Evolutionary conservation across 2,888 invertebrate genomes (phyloP).

Genomic region (Empis stercorea): DNA sequence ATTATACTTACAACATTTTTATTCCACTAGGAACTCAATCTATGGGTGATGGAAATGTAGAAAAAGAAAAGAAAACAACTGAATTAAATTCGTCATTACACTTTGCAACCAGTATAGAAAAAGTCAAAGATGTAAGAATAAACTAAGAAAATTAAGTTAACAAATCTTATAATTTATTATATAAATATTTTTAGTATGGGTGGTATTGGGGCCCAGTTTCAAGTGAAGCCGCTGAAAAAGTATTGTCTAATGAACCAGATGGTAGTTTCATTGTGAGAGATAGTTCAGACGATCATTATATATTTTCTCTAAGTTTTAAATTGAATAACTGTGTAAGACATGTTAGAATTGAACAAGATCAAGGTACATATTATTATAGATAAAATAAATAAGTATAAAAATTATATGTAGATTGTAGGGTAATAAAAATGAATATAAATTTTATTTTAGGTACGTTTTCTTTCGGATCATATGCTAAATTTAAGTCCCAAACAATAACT

Average conservation of each 20-base stretch:
- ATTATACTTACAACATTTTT: too few species aligned
- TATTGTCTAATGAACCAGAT: constrained; percentile 81
- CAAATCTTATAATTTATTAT: not conserved
- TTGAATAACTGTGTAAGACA: constrained; percentile 79
- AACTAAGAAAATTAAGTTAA: not conserved
- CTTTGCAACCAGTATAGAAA: constrained; percentile 83
- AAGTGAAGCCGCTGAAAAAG: constrained; percentile 82
- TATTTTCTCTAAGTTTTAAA: constrained; percentile 87
- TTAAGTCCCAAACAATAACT: constrained; percentile 86
- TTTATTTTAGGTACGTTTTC: constrained; percentile 73
- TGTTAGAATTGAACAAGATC: constrained; percentile 88
- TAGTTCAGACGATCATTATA: constrained; percentile 89
- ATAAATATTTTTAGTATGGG: constrained; percentile 57
- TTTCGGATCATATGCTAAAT: constrained; percentile 87
- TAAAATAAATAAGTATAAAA: too few species aligned
- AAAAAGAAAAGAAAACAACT: constrained; percentile 22
- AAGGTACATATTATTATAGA: constrained; percentile 49
- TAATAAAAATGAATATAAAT: too few species aligned
- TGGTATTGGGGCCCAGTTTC: constrained; percentile 96
- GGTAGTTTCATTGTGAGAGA: constrained; percentile 89
- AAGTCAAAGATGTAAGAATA: constrained; percentile 82
- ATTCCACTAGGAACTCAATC: not conserved
- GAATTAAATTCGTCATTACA: constrained; percentile 46
- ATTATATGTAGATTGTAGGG: too few species aligned
- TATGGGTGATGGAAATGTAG: constrained; percentile 3